A percentile compares a stretch with the other conserved stretches of the same genome.
Conservation (phyloP, 1,140 invertebrate genomes). For the Saccostrea cuccullata region DNA sequence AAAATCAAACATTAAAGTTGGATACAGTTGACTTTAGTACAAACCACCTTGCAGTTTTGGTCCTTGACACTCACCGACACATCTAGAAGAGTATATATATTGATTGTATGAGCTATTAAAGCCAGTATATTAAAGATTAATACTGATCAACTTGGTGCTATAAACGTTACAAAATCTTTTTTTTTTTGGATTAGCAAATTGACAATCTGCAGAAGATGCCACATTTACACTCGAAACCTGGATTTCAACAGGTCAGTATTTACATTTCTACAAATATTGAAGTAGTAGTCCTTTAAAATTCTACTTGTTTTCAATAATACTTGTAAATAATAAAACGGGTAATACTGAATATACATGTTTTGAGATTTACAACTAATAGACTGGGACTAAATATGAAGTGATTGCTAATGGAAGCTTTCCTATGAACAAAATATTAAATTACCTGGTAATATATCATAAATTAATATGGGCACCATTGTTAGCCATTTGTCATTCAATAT, state of each 20-base stretch:
- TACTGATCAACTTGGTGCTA: neutral
- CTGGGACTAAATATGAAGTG: constrained; percentile 7
- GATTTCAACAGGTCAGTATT: neutral
- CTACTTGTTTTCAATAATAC: neutral
- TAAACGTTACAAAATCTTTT: neutral
- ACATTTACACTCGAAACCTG: neutral
- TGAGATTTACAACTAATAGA: constrained; percentile 3
- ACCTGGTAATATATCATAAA: too few species aligned
- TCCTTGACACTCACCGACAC: neutral
- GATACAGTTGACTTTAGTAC: neutral
- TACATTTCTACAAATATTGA: neutral
- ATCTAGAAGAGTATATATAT: neutral
- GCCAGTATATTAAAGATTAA: too few species aligned
- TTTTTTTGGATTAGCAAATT: neutral
- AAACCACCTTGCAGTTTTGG: neutral
- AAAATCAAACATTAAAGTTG: neutral
- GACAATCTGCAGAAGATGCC: neutral
- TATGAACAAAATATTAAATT: too few species aligned
- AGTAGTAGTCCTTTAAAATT: neutral
- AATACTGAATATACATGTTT: constrained; percentile 16
- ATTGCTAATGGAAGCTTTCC: neutral
- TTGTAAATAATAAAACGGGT: neutral
- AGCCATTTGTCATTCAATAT: too few species aligned
- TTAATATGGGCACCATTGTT: too few species aligned
- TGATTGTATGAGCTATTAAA: neutral